Evolutionary conservation across 1,140 invertebrate genomes (phyloP).

Genomic region (Drosophila lini): DNA sequence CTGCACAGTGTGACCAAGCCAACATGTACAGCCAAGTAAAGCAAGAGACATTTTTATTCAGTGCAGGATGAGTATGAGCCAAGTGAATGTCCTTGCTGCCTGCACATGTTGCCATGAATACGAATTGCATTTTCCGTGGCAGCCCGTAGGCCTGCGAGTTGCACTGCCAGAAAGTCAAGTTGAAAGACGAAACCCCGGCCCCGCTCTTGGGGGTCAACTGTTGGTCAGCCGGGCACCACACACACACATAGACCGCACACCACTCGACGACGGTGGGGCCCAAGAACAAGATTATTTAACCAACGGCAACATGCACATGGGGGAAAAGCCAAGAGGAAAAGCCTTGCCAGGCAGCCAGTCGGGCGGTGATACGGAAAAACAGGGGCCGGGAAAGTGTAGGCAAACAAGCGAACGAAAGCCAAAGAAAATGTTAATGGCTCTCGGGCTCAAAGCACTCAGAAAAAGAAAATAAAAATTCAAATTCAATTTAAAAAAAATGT

Average conservation of each 20-base stretch:
- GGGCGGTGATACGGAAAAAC: slow-evolving; percentile 28
- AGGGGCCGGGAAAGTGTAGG: slow-evolving; percentile 38
- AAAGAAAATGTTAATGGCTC: slow-evolving; percentile 69
- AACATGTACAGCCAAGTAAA: not conserved
- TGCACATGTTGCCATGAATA: slow-evolving; percentile 71
- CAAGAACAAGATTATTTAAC: slow-evolving; percentile 60
- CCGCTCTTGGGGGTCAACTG: slow-evolving; percentile 64
- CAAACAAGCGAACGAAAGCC: slow-evolving; percentile 48
- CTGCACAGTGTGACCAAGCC: not conserved
- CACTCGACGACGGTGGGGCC: slow-evolving; percentile 30
- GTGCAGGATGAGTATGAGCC: slow-evolving; percentile 11
- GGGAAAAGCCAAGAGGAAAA: slow-evolving; percentile 11
- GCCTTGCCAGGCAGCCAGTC: slow-evolving; percentile 10
- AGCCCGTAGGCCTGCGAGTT: slow-evolving; percentile 38
- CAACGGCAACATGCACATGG: slow-evolving; percentile 41
- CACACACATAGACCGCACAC: not conserved
- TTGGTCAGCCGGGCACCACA: slow-evolving; percentile 22
- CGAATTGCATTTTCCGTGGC: slow-evolving; percentile 58
- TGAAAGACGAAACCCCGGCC: slow-evolving; percentile 69
- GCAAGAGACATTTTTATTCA: not conserved
- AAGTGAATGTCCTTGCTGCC: slow-evolving; percentile 49
- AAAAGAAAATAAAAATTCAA: not conserved
- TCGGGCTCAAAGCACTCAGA: slow-evolving; percentile 6
- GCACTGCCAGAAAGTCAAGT: slow-evolving; percentile 72
- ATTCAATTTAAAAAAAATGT: not conserved